Percentiles rank a stretch among this genome's conserved stretches.
phyloP scores from a whole-genome alignment of 2,113 vertebrate genomes.

The Varanus komodoensis region DNA sequence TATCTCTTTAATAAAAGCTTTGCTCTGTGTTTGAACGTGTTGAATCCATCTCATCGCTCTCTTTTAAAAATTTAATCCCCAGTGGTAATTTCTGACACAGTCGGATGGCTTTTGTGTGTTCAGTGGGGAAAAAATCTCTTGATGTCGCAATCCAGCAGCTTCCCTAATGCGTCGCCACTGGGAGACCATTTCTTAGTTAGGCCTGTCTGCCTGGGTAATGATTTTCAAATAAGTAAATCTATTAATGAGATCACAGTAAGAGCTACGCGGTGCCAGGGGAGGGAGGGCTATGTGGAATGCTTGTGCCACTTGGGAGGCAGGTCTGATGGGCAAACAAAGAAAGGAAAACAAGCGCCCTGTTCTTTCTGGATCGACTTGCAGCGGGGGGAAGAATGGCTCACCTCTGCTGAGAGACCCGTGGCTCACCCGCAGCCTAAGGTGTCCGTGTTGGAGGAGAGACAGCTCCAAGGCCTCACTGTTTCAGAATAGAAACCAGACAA shows the following conservation, averaged over 20 bases:
- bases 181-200: constrained; percentile 45
- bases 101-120: constrained; percentile 51
- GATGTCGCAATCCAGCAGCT: constrained; percentile 59
- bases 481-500: too few relatives aligned
- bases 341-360: not conserved
- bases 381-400: not conserved
- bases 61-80: constrained; percentile 59
- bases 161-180: constrained; percentile 55
- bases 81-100: constrained; percentile 33
- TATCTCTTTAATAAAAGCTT: constrained; percentile 30
- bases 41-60: not conserved
- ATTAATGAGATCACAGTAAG: constrained; percentile 62
- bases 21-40: constrained; percentile 21
- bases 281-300: not conserved
- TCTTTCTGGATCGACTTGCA: not conserved
- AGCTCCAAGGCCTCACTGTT: too few relatives aligned
- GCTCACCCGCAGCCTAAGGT: not conserved
- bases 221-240: constrained; percentile 65
- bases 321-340: too few relatives aligned
- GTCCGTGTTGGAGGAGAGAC: too few relatives aligned
- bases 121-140: constrained; percentile 42
- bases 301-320: not conserved
- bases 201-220: constrained; percentile 60
- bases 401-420: not conserved
- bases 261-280: not conserved